Evolutionary conservation across 2,113 vertebrate species (phyloP), one percentile per base, ranked within the genome.

Genomic region (Canis aureus): DNA sequence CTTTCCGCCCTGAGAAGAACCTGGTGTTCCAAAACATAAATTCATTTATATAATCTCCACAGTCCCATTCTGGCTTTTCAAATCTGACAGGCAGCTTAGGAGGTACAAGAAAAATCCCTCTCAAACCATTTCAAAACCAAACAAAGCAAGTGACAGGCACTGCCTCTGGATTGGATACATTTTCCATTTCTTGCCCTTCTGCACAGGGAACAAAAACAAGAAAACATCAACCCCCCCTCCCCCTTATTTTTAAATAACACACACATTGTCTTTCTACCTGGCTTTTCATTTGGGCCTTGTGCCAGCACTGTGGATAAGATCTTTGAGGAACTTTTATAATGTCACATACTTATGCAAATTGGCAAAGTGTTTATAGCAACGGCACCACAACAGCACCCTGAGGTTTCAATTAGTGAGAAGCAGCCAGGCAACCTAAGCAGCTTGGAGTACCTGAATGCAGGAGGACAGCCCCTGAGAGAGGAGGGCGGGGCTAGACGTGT

Each of bases 291-390:
- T 97, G 95, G 98, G 99, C 99, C 55, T 3, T 0, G 27, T 53
- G 99, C 99, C 99, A 99, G 98, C 98, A 69, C 79, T 71, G 89
- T 97, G 98, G 99, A 99, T 99, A 99, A 98, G 98, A 99, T 99
- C 99, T 99, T 97, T 98, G 99, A 99, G 99, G 99, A 99, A 99
- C 99, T 99, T 99, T 99, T 99, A 99, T 99, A 99, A 98, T 99
- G 99, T 99, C 99, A 99, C 99, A 99, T 99, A 98, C 98, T 99
- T 99, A 99, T 99, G 99, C 99, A 99, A 99, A 99, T 99, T 43
- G 81, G 95, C 98, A 78, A 97, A 19, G 78, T 99, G 99, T 99
- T 99, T 99, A 99, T 99, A 99, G 99, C 99, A 99, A 99, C 99
- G 98, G 98, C 96, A 98, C 99, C 99, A 99, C 98, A 99, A 99